These are phyloP conservation scores for Linepithema humile DNA, from an alignment of 1,140 invertebrate species.

Conservation along the genomic window DNA sequence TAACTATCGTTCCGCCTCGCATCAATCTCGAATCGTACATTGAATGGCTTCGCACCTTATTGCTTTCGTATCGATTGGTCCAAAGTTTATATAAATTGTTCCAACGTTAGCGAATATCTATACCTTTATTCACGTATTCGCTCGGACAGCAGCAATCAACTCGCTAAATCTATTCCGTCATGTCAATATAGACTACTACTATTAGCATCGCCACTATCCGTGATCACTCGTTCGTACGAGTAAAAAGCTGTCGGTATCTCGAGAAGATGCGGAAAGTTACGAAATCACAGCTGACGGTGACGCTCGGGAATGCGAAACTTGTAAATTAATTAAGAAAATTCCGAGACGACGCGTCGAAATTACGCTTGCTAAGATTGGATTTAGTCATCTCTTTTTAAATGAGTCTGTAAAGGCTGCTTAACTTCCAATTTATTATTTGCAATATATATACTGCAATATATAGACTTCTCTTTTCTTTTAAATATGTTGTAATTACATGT, in stretches of 20 bases:
- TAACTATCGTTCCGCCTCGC: neutral
- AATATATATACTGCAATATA: neutral
- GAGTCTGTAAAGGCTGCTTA: neutral
- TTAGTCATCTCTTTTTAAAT: neutral
- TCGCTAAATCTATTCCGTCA: slow-evolving; percentile 34
- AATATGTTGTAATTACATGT: neutral
- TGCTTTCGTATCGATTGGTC: slow-evolving; percentile 25
- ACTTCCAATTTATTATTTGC: neutral
- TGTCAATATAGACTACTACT: slow-evolving; percentile 11
- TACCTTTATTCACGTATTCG: slow-evolving; percentile 6
- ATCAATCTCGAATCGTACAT: slow-evolving; percentile 5
- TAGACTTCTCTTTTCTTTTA: neutral
- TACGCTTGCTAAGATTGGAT: neutral
- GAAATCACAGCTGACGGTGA: neutral
- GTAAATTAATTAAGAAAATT: slow-evolving; percentile 47
- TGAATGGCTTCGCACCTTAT: slow-evolving; percentile 30
- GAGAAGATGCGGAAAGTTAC: neutral
- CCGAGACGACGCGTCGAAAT: neutral
- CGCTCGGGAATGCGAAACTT: slow-evolving; percentile 3
- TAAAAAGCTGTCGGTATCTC: neutral
- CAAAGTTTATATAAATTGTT: slow-evolving; percentile 36
- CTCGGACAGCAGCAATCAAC: slow-evolving; percentile 36
- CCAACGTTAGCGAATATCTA: slow-evolving; percentile 16
- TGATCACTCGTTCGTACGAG: slow-evolving; percentile 11
- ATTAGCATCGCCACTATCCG: neutral